A percentile compares a stretch with the other conserved stretches of the same genome.
phyloP scores from a whole-genome alignment of 2,113 vertebrate species.

The Gallinago undulata region DNA sequence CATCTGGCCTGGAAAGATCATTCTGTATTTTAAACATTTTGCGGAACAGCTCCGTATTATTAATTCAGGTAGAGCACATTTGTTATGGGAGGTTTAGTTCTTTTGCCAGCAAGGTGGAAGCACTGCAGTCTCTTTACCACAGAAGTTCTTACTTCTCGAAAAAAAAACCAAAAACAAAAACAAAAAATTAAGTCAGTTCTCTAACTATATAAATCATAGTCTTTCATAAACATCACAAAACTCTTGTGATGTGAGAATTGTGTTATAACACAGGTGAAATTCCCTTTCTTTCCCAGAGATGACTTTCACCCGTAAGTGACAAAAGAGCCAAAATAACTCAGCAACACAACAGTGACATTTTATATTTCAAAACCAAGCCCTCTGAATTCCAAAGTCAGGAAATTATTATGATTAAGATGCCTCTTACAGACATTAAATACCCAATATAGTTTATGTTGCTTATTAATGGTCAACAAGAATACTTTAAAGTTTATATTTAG shows the following conservation, averaged over 20 bases:
- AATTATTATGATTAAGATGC: slow-evolving; percentile 16
- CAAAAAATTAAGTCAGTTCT: background rate
- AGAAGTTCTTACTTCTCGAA: background rate
- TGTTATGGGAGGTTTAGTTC: background rate
- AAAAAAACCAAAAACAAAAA: background rate
- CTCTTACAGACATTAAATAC: slow-evolving; percentile 22
- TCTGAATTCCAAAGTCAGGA: background rate
- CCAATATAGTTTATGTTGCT: background rate
- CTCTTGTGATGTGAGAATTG: slow-evolving; percentile 6
- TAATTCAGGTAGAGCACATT: slow-evolving; percentile 39
- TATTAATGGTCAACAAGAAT: slow-evolving; percentile 34
- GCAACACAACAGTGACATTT: background rate
- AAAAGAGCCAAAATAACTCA: background rate
- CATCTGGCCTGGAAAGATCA: slow-evolving; percentile 58
- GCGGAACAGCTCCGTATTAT: background rate
- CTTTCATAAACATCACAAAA: slow-evolving; percentile 6
- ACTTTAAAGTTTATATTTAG: slow-evolving; percentile 30
- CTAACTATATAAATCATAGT: background rate
- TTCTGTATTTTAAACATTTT: slow-evolving; percentile 11
- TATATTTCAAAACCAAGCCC: background rate
- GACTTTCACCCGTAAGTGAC: background rate
- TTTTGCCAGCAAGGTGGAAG: slow-evolving; percentile 20
- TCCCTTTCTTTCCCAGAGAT: background rate
- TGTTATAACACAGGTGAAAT: background rate
- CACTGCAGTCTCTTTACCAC: background rate